Percentiles rank a stretch among this genome's conserved stretches.
Evolutionary conservation across 2,797 vertebrate species (phyloP).

Genomic region (Chloroceryle inda): DNA sequence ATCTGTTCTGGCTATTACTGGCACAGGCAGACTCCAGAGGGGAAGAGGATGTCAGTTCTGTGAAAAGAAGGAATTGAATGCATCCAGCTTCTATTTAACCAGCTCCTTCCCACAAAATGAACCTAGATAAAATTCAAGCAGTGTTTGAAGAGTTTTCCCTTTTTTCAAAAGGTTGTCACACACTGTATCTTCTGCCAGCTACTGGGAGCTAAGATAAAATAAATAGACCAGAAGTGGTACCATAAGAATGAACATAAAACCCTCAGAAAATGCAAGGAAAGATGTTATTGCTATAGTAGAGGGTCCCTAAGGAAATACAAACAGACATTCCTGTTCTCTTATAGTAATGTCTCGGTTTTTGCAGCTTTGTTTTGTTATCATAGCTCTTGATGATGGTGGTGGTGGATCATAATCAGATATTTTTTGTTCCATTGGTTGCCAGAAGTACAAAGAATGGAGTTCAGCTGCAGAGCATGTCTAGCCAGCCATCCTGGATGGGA

Average conservation of each 20-base stretch:
- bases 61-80: not conserved
- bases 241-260: not conserved
- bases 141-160: not conserved
- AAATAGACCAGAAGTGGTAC: not conserved
- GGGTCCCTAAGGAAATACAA: not conserved
- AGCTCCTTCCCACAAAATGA: not conserved
- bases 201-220: not conserved
- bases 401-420: not conserved
- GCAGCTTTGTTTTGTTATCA: not conserved
- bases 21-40: not conserved
- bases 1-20: constrained; percentile 51
- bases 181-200: not conserved
- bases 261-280: constrained; percentile 5
- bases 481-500: not conserved
- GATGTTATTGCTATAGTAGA: not conserved
- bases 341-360: not conserved
- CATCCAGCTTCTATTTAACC: not conserved
- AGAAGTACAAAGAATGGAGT: constrained; percentile 11
- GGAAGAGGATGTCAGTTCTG: constrained; percentile 28
- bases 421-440: not conserved
- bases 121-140: not conserved
- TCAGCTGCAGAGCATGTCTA: not conserved
- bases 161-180: not conserved
- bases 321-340: not conserved
- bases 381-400: not conserved